These are phyloP conservation scores for Noctua comes DNA, from an alignment of 2,888 invertebrate species.

Conservation along the genomic window DNA sequence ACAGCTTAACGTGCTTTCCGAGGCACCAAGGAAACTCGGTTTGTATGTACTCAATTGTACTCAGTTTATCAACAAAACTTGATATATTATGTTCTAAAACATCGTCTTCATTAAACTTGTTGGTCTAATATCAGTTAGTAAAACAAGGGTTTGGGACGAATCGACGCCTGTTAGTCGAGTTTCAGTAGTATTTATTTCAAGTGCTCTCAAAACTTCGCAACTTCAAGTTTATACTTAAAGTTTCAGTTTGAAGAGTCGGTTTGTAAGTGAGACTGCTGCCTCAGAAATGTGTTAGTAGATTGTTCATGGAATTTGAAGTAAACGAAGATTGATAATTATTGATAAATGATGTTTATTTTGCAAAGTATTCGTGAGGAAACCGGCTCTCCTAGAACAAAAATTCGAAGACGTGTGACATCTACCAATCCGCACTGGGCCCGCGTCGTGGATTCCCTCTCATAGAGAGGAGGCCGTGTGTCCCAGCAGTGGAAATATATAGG, in stretches of 20 bases:
- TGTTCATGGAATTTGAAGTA: conserved; percentile 25
- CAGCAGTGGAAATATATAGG: too few species aligned
- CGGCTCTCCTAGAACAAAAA: too few species aligned
- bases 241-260: conserved; percentile 38
- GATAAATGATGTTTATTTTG: too few species aligned
- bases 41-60: not conserved
- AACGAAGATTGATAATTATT: conserved; percentile 11
- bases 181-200: conserved; percentile 62
- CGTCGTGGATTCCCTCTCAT: too few species aligned
- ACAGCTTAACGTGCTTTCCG: too few species aligned
- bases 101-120: conserved; percentile 39
- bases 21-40: too few species aligned
- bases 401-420: too few species aligned
- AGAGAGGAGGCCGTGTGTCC: too few species aligned
- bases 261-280: conserved; percentile 47
- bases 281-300: conserved; percentile 37
- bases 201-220: conserved; percentile 49
- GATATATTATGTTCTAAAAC: not conserved
- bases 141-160: conserved; percentile 39
- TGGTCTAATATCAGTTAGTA: conserved; percentile 38
- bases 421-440: too few species aligned
- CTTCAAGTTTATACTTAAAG: conserved; percentile 53
- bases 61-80: not conserved
- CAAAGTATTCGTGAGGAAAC: too few species aligned
- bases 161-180: conserved; percentile 40